A percentile compares a stretch with the other conserved stretches of the same genome.
Evolutionary conservation across 2,113 vertebrate species (phyloP).

Genomic region (human): GRCh38 chr6:128638001-128638500

Average conservation of each 20-base stretch:
- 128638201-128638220: neutral
- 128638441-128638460: too few species aligned
- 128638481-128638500: too few species aligned
- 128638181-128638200: neutral
- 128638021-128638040: neutral
- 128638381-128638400: neutral
- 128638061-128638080: neutral
- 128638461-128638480: too few species aligned
- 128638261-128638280: neutral
- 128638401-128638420: neutral
- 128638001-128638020: neutral
- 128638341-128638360: neutral
- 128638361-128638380: neutral
- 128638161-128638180: neutral
- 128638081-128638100: neutral
- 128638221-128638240: neutral
- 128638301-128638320: neutral
- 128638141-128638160: neutral
- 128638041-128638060: neutral
- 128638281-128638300: slow-evolving; percentile 2
- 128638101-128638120: neutral
- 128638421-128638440: neutral
- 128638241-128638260: neutral
- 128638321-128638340: neutral
- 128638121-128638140: neutral